phyloP scores from a whole-genome alignment of 2,888 invertebrate species.

The Argyresthia albistria region DNA sequence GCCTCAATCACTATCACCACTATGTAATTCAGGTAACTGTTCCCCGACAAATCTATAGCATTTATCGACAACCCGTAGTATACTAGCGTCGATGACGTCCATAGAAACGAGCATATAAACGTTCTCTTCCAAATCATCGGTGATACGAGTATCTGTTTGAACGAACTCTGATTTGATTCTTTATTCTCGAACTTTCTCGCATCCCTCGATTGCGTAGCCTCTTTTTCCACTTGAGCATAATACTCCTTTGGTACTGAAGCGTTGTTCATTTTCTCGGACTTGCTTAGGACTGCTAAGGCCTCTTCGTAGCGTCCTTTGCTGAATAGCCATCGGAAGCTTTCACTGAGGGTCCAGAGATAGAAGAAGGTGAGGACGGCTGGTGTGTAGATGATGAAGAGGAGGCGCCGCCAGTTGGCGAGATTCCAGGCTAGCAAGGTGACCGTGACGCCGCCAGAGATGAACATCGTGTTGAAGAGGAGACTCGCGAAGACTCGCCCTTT shows the following conservation, averaged over 20 bases:
- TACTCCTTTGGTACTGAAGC: slow-evolving; percentile 58
- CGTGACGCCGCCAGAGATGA: slow-evolving; percentile 56
- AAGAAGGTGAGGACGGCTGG: slow-evolving; percentile 49
- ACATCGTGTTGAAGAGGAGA: slow-evolving; percentile 62
- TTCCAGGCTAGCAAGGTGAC: slow-evolving; percentile 58
- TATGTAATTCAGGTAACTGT: slow-evolving; percentile 85
- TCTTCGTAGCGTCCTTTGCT: slow-evolving; percentile 78
- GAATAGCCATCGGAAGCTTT: slow-evolving; percentile 60
- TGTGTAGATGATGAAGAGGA: slow-evolving; percentile 56
- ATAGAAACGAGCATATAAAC: slow-evolving; percentile 80
- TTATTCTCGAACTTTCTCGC: slow-evolving; percentile 43
- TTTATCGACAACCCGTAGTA: slow-evolving; percentile 87
- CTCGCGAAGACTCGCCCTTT: slow-evolving; percentile 61
- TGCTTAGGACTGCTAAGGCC: slow-evolving; percentile 74
- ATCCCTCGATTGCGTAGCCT: slow-evolving; percentile 51
- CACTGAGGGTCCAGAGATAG: slow-evolving; percentile 53
- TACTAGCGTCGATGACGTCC: slow-evolving; percentile 84
- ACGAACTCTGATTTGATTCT: slow-evolving; percentile 44
- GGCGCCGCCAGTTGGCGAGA: slow-evolving; percentile 57
- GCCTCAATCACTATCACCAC: slow-evolving; percentile 76
- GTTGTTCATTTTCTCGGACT: slow-evolving; percentile 76
- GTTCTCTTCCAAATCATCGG: slow-evolving; percentile 72
- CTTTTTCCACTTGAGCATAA: slow-evolving; percentile 54
- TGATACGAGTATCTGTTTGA: slow-evolving; percentile 52
- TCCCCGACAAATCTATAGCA: slow-evolving; percentile 81